phyloP scores from a whole-genome alignment of 2,888 invertebrate genomes.

The Cordilura impudica region DNA sequence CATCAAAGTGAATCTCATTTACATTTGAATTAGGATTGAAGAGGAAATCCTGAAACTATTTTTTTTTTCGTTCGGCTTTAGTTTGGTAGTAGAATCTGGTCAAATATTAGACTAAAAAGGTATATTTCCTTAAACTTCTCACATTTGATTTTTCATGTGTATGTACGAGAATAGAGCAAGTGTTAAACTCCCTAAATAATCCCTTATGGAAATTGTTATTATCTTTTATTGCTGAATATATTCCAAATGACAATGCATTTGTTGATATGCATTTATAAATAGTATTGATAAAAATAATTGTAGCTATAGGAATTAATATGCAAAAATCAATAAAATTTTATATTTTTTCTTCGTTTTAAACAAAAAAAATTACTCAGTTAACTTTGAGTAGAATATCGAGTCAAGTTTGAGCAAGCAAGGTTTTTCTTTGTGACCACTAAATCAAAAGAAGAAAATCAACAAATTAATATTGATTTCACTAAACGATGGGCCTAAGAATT shows the following conservation, averaged over 20 bases:
- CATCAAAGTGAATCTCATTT: slow-evolving; percentile 65
- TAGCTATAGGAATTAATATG: too few relatives aligned
- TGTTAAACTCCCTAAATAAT: slow-evolving; percentile 42
- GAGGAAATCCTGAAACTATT: background rate
- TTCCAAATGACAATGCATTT: background rate
- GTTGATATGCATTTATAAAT: background rate
- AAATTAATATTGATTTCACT: too few relatives aligned
- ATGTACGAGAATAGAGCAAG: slow-evolving; percentile 12
- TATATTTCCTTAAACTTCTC: slow-evolving; percentile 14
- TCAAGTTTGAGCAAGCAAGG: too few relatives aligned
- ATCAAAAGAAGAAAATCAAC: too few relatives aligned
- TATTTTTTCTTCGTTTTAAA: too few relatives aligned
- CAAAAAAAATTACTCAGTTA: too few relatives aligned
- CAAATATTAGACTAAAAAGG: slow-evolving; percentile 33
- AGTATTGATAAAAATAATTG: too few relatives aligned
- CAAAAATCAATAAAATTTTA: too few relatives aligned
- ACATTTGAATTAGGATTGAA: slow-evolving; percentile 66
- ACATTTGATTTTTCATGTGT: background rate
- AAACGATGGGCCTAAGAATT: too few relatives aligned
- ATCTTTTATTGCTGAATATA: background rate
- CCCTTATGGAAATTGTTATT: slow-evolving; percentile 36
- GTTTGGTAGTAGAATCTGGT: slow-evolving; percentile 35
- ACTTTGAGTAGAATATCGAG: too few relatives aligned
- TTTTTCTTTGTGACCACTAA: too few relatives aligned
- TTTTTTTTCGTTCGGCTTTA: background rate